phyloP scores from a whole-genome alignment of 2,797 vertebrate genomes.

The Rallus crepitans region DNA sequence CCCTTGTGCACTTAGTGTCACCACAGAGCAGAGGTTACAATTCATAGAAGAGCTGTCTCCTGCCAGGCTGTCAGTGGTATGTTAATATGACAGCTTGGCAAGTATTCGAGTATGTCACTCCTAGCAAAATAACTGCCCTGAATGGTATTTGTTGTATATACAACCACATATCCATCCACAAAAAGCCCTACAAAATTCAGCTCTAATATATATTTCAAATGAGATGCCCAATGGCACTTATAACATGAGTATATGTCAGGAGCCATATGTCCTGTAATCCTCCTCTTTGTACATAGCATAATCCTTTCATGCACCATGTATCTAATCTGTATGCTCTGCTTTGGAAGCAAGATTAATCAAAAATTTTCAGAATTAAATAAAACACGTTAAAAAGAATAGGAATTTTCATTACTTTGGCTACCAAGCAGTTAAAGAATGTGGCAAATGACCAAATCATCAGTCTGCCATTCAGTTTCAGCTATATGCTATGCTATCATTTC shows the following conservation, averaged over 20 bases:
- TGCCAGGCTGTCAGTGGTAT: background rate
- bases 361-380: conserved; percentile 32
- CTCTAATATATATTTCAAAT: conserved; percentile 22
- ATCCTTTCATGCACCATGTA: conserved; percentile 5
- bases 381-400: background rate
- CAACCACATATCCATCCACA: background rate
- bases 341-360: conserved; percentile 13
- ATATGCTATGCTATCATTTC: conserved; percentile 24
- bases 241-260: background rate
- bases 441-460: background rate
- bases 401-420: conserved; percentile 2
- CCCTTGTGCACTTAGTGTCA: background rate
- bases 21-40: background rate
- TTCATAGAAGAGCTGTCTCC: background rate
- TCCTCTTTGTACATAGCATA: conserved; percentile 3
- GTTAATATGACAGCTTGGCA: conserved; percentile 25
- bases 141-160: background rate
- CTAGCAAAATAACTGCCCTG: conserved; percentile 18
- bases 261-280: conserved; percentile 27
- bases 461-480: conserved; percentile 10
- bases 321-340: conserved; percentile 18
- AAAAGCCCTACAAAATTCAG: background rate
- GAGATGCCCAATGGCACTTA: conserved; percentile 16
- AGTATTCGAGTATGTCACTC: conserved; percentile 30
- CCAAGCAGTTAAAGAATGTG: conserved; percentile 15